Evolutionary conservation across 2,888 invertebrate species (phyloP), one percentile per base, ranked within the genome.

Genomic region (Iselma pallidipennis): DNA sequence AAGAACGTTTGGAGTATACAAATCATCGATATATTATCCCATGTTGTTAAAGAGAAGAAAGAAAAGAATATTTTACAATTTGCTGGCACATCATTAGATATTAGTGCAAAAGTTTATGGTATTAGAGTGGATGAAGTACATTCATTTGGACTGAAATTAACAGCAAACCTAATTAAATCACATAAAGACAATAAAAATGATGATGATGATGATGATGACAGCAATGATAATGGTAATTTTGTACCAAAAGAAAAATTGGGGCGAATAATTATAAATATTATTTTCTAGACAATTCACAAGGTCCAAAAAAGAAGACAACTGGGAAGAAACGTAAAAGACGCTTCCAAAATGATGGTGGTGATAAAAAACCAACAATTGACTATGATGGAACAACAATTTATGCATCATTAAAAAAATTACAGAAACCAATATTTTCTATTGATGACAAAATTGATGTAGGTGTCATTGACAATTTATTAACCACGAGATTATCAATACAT

Each of bases 1-100:
- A 94, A 94, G 76, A 96, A 96, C 85, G 96, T 94, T 0, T 96
- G 96, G 87, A 90, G 88, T 66, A 82, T 95, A 1, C 90, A 92
- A 66, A 84, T 96, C 50, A 95, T 96, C 72, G 95, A 96, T 78
- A 91, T 91, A 70, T 88, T 96, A 86, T 86, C 89, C 0, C 88
- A 88, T 19, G 86, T 95, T 83, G 77, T 94, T n/a, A 61, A 61
- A 10, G 84, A 86, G 42, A 87, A 89, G 55, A 89, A 89, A 73
- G 89, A 91, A 76, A 89, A 90, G 76, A 89, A 90, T 61, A 87
- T 88, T 73, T 83, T 91, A 53, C 88, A 93, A 86, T 88, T 93
- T 10, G 95, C 93, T 1, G 91, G 94, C 51, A 91, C 91, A 0
- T 91, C 95, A 0, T 82, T 96, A 52, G 96, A 96, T 79, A 95